A percentile compares a stretch with the other conserved stretches of the same genome.
Evolutionary conservation across 2,113 vertebrate species (phyloP).

Genomic region (Poecilia latipinna): DNA sequence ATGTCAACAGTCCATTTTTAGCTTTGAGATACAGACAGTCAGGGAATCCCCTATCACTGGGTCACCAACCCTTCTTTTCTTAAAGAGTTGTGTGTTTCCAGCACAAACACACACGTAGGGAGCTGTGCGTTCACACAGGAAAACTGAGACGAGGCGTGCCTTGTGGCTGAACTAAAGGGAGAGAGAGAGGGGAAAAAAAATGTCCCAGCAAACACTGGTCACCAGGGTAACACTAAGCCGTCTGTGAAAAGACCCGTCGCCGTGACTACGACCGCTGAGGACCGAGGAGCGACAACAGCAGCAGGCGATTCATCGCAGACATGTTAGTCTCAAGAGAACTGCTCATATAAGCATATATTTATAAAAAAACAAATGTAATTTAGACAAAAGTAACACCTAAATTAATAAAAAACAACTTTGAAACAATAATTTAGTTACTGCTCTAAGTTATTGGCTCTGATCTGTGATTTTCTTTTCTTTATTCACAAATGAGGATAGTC

Average conservation of each 20-base stretch:
- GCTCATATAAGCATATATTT: background rate
- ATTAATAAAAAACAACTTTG: background rate
- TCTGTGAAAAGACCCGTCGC: conserved; percentile 39
- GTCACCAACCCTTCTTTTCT: conserved; percentile 4
- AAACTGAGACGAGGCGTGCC: conserved; percentile 44
- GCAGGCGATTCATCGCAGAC: background rate
- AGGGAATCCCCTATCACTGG: conserved; percentile 34
- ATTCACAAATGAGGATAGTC: background rate
- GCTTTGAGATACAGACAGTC: conserved; percentile 27
- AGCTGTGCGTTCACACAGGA: background rate
- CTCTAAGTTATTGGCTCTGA: background rate
- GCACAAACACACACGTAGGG: background rate
- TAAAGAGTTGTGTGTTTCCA: conserved; percentile 1
- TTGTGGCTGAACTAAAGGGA: background rate
- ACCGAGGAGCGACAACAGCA: conserved; percentile 24
- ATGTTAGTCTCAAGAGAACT: background rate
- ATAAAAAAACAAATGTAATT: background rate
- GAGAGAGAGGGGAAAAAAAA: conserved; percentile 17
- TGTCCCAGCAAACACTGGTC: conserved; percentile 47
- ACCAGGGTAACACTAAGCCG: conserved; percentile 38
- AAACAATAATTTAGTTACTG: too few species aligned
- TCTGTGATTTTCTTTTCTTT: background rate
- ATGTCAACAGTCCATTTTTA: conserved; percentile 38
- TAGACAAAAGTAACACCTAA: background rate
- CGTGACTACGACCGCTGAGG: conserved; percentile 44